These are phyloP conservation scores for Phainopepla nitens DNA, from an alignment of 2,113 vertebrate species.

Conservation along the genomic window DNA sequence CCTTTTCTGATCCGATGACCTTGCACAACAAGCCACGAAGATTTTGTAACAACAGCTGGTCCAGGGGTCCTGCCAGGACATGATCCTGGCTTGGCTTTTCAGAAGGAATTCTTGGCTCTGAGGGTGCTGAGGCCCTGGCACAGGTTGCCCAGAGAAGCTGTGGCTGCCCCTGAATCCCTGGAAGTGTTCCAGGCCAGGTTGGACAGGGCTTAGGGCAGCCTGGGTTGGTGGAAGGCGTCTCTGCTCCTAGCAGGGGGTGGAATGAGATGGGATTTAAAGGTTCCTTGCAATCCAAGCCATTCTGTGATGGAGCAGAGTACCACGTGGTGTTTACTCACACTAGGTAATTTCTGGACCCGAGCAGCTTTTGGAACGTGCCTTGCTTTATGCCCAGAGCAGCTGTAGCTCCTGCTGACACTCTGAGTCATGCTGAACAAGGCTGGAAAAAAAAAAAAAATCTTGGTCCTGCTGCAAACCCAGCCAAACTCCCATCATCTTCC, in stretches of 20 bases:
- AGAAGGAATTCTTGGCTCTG: neutral
- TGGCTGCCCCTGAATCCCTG: neutral
- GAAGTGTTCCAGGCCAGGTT: neutral
- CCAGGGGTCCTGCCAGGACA: neutral
- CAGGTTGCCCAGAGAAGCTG: neutral
- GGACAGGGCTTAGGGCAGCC: accelerated
- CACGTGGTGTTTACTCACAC: neutral
- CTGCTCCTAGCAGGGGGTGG: neutral
- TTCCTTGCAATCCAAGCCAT: neutral
- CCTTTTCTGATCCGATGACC: neutral
- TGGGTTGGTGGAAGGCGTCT: neutral
- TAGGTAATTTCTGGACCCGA: neutral
- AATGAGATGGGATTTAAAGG: neutral
- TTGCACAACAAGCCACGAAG: neutral
- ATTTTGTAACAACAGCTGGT: neutral
- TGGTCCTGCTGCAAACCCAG: neutral
- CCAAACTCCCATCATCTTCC: neutral
- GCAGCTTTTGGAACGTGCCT: neutral
- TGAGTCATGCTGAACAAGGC: neutral
- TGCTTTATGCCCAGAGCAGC: neutral
- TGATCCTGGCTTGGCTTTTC: neutral
- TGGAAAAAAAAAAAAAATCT: neutral
- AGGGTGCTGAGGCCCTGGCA: neutral
- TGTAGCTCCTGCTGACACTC: neutral
- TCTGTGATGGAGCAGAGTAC: neutral